Percentiles rank a stretch among this genome's conserved stretches.
These are phyloP conservation scores for Botia kubotai DNA, from an alignment of 2,797 vertebrate genomes.

Conservation along the genomic window DNA sequence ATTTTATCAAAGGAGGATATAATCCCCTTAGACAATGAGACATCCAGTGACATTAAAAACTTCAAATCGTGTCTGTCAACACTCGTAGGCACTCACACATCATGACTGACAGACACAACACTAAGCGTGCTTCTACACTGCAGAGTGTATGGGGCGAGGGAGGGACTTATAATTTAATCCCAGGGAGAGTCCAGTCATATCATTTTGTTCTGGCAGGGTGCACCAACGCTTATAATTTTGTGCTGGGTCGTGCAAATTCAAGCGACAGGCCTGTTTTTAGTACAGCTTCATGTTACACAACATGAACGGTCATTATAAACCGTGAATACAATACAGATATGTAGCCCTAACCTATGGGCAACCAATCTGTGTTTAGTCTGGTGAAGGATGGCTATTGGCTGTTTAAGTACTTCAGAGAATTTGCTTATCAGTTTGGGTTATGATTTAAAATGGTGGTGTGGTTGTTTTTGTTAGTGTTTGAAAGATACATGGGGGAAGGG, in stretches of 20 bases:
- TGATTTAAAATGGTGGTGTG: constrained; percentile 29
- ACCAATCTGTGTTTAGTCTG: not conserved
- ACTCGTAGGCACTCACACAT: not conserved
- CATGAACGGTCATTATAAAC: not conserved
- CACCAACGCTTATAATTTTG: not conserved
- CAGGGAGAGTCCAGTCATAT: not conserved
- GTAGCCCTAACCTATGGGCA: not conserved
- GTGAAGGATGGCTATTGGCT: not conserved
- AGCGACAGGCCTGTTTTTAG: not conserved
- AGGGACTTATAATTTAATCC: not conserved
- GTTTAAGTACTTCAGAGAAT: not conserved
- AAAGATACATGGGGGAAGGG: not conserved
- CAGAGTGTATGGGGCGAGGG: not conserved
- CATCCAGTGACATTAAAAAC: constrained; percentile 52
- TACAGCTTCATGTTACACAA: constrained; percentile 1
- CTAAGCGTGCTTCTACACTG: not conserved
- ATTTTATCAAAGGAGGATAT: constrained; percentile 53
- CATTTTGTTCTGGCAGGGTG: not conserved
- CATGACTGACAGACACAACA: constrained; percentile 2
- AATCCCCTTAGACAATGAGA: constrained; percentile 51
- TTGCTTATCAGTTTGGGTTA: constrained; percentile 19
- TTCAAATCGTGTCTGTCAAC: constrained; percentile 19
- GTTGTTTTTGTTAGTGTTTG: constrained; percentile 16
- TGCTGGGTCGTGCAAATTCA: not conserved
- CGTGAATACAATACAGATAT: constrained; percentile 4